These are phyloP conservation scores for Sarcophaga rosellei DNA, from an alignment of 2,888 invertebrate genomes.

Conservation along the genomic window DNA sequence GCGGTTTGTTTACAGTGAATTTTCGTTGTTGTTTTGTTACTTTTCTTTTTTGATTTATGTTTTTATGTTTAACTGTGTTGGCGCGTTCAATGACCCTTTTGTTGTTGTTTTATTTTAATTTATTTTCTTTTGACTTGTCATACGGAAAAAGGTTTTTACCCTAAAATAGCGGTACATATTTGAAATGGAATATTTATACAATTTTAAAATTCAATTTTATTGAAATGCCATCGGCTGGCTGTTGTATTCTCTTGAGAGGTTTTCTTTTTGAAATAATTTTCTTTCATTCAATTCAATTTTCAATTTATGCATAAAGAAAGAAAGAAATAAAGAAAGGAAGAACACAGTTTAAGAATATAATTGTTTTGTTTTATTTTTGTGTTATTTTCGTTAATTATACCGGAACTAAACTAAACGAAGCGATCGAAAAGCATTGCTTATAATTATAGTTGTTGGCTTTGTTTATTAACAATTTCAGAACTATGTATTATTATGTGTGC, in stretches of 20 bases:
- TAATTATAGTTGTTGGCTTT: constrained; percentile 9
- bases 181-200: too few relatives aligned
- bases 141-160: too few relatives aligned
- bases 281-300: constrained; percentile 16
- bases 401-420: constrained; percentile 38
- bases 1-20: background rate
- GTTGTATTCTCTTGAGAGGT: too few relatives aligned
- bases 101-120: constrained; percentile 6
- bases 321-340: too few relatives aligned
- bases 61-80: too few relatives aligned
- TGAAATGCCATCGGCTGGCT: too few relatives aligned
- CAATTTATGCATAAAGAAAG: too few relatives aligned
- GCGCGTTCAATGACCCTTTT: constrained; percentile 46
- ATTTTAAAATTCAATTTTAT: too few relatives aligned
- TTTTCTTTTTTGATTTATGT: background rate
- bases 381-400: constrained; percentile 29
- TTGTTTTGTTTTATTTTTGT: background rate
- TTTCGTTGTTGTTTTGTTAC: background rate
- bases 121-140: constrained; percentile 9
- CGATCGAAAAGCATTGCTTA: background rate
- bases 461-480: constrained; percentile 1
- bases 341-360: background rate
- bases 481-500: background rate
- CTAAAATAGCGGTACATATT: too few relatives aligned
- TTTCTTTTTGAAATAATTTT: background rate